These are phyloP conservation scores for Mellivora capensis DNA, from an alignment of 2,113 vertebrate genomes.

Conservation along the genomic window DNA sequence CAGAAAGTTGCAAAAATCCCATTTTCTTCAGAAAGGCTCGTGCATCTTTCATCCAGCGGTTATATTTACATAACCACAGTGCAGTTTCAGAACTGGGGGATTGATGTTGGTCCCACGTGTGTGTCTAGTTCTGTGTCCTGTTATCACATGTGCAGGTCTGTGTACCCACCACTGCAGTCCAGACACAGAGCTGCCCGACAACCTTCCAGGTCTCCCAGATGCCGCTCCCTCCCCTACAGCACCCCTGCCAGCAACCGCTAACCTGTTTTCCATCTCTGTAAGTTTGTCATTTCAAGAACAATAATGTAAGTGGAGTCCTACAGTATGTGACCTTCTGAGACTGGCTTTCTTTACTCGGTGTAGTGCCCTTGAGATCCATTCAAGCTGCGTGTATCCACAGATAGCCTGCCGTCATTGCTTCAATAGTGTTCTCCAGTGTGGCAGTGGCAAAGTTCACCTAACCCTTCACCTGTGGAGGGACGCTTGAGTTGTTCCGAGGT, in stretches of 20 bases:
- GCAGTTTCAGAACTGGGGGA: background rate
- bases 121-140: background rate
- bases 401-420: background rate
- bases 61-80: accelerated
- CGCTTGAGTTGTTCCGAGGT: background rate
- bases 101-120: accelerated
- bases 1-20: background rate
- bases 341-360: background rate
- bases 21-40: background rate
- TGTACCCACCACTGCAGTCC: background rate
- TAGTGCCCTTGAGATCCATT: background rate
- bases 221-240: background rate
- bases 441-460: too few species aligned
- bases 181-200: too few species aligned
- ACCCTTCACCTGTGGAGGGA: background rate
- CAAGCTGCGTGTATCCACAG: background rate
- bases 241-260: accelerated
- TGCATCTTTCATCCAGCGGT: accelerated
- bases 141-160: accelerated
- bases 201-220: background rate
- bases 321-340: background rate
- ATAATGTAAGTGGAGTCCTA: background rate
- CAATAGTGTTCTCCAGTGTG: background rate
- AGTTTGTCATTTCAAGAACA: background rate
- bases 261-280: background rate